Conservation (phyloP, 2,888 invertebrate genomes). For the Nephrotoma flavescens region DNA sequence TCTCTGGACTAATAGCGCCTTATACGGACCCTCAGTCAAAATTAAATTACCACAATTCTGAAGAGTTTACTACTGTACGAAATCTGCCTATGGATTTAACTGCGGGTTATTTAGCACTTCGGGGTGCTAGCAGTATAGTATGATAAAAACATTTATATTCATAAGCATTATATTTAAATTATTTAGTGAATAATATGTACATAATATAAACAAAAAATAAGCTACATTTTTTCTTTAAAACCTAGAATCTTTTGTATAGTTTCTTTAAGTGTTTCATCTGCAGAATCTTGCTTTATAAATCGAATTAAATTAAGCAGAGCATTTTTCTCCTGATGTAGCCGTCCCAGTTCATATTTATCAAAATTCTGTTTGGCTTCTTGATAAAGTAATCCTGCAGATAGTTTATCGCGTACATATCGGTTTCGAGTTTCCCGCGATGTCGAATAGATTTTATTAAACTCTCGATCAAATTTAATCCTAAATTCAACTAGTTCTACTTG, state of each 20-base stretch:
- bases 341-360: not conserved
- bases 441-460: not conserved
- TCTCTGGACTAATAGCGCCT: slow-evolving; percentile 73
- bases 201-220: not conserved
- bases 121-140: slow-evolving; percentile 68
- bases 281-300: not conserved
- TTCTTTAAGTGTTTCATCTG: not conserved
- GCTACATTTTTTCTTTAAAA: not conserved
- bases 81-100: slow-evolving; percentile 85
- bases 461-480: not conserved
- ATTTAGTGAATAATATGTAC: not conserved
- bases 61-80: slow-evolving; percentile 75
- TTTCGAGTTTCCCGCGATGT: not conserved
- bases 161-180: not conserved
- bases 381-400: not conserved
- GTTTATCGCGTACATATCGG: not conserved
- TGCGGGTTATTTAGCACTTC: slow-evolving; percentile 71
- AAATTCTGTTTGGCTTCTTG: not conserved
- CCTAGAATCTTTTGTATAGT: not conserved
- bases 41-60: slow-evolving; percentile 66
- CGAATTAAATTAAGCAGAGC: not conserved
- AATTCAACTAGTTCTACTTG: not conserved
- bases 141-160: slow-evolving; percentile 24
- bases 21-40: slow-evolving; percentile 88
- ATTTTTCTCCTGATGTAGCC: not conserved